Base-by-base conservation (phyloP, 2,888 invertebrate genomes). In the Xanthia togata region DNA sequence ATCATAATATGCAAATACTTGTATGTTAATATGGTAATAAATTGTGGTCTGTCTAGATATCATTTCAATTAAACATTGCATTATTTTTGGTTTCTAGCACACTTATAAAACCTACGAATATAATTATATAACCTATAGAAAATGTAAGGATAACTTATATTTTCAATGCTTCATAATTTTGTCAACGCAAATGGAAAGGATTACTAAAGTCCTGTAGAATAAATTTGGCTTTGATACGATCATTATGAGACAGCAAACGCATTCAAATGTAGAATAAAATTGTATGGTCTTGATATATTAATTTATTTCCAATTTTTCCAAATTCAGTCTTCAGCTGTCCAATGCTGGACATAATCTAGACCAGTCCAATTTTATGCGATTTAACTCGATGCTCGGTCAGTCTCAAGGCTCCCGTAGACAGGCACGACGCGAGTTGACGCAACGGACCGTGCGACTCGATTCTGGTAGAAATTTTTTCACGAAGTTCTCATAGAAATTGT, bases 1-100 rank as follows among this genome's bases (percentile, higher is more conserved):
- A 77, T 70, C 70, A 60, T 84, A 77, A 70, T 53, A 84, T 69
- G 55, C 31, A 70, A 79, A 80, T 55, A 84, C 12, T 74, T 17
- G 0, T 50, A 55, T 59, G 59, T 84, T 74, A 82, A 71, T 83
- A 44, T 31, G 70, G 41, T 59, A 63, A 84, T 79, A 82, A 63
- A 84, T 80, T 68, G 20, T 50, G 14, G 8, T 20, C 57, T 47
- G 74, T 79, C 74, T 63, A 70, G 65, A 83, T 83, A 74, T 79
- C 23, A 73, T 60, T 68, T 74, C 63, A 79, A 79, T 74, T 74
- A 55, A 68, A 74, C 5, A 9, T 26, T 31, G 38, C 12, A 70
- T 77, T 79, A 70, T 70, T 82, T 77, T 79, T 77, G 69, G 47
- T 55, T 55, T 31, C 2, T 41, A 55, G 4, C n/a, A 20, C 17